phyloP scores from a whole-genome alignment of 2,888 invertebrate genomes.

The Cybosia mesomella region DNA sequence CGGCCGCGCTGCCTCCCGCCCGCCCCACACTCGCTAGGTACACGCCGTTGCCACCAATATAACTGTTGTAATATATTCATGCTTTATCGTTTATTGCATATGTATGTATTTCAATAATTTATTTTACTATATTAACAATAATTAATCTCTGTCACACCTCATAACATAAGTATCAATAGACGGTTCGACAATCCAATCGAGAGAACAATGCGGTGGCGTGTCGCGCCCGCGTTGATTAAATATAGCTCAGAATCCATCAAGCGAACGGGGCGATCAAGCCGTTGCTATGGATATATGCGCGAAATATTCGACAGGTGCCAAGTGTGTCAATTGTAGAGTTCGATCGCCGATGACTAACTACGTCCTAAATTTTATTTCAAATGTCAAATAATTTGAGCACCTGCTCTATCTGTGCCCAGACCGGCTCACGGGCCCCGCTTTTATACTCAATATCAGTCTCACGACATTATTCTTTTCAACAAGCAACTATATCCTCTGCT shows the following conservation, averaged over 20 bases:
- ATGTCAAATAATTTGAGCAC: slow-evolving; percentile 86
- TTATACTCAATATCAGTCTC: background rate
- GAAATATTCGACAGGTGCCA: slow-evolving; percentile 87
- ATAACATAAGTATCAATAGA: slow-evolving; percentile 74
- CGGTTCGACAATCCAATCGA: slow-evolving; percentile 75
- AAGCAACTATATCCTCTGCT: background rate
- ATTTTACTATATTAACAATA: slow-evolving; percentile 51
- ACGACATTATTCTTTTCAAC: background rate
- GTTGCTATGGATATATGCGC: slow-evolving; percentile 86
- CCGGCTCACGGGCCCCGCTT: slow-evolving; percentile 20
- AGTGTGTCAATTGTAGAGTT: slow-evolving; percentile 86
- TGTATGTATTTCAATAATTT: slow-evolving; percentile 42
- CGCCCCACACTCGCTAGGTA: slow-evolving; percentile 33
- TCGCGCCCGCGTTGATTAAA: slow-evolving; percentile 82
- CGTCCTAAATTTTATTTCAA: slow-evolving; percentile 86
- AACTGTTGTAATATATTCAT: slow-evolving; percentile 30
- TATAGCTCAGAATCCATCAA: slow-evolving; percentile 86
- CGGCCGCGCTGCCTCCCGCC: slow-evolving; percentile 43
- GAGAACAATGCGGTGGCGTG: slow-evolving; percentile 82
- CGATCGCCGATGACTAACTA: slow-evolving; percentile 86
- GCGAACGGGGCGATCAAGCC: slow-evolving; percentile 76
- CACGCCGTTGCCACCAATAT: slow-evolving; percentile 27
- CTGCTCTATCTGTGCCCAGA: slow-evolving; percentile 63
- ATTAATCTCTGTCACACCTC: slow-evolving; percentile 68
- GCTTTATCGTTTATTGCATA: slow-evolving; percentile 3